Conservation (phyloP, 2,797 vertebrate genomes). For the Triplophysa yarkandensis region DNA sequence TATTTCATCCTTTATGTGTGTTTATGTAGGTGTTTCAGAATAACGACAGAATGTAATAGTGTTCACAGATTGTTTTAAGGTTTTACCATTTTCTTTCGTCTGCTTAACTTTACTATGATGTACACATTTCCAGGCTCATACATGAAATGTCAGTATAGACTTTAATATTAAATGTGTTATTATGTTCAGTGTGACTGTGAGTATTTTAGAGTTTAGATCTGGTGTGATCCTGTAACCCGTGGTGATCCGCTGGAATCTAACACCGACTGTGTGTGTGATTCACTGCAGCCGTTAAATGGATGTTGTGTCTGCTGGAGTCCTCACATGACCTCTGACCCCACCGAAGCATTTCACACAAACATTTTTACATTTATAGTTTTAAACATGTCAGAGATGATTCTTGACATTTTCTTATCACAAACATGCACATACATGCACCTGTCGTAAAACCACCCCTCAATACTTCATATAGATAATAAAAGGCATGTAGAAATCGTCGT, state of each 20-base stretch:
- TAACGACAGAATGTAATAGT: background rate
- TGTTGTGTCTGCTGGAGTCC: constrained; percentile 16
- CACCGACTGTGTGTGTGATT: constrained; percentile 19
- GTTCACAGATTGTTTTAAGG: background rate
- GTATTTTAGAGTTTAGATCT: background rate
- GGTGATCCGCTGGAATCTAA: constrained; percentile 44
- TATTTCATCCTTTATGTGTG: background rate
- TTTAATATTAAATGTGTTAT: background rate
- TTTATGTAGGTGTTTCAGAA: constrained; percentile 5
- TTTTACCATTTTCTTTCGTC: constrained; percentile 30
- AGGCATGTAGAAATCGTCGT: too few relatives aligned
- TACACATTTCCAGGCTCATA: background rate
- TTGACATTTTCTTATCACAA: background rate
- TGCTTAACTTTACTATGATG: constrained; percentile 34
- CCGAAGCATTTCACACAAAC: too few relatives aligned
- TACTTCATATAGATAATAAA: background rate
- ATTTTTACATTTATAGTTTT: too few relatives aligned
- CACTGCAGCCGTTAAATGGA: background rate
- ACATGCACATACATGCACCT: too few relatives aligned
- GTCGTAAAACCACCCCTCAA: too few relatives aligned
- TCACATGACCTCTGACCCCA: constrained; percentile 6
- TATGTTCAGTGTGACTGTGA: background rate
- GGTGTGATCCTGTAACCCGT: constrained; percentile 23
- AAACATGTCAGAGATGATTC: too few relatives aligned
- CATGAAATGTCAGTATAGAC: background rate